Conservation (phyloP, 2,797 vertebrate genomes). For the Sitta carolinensis region DNA sequence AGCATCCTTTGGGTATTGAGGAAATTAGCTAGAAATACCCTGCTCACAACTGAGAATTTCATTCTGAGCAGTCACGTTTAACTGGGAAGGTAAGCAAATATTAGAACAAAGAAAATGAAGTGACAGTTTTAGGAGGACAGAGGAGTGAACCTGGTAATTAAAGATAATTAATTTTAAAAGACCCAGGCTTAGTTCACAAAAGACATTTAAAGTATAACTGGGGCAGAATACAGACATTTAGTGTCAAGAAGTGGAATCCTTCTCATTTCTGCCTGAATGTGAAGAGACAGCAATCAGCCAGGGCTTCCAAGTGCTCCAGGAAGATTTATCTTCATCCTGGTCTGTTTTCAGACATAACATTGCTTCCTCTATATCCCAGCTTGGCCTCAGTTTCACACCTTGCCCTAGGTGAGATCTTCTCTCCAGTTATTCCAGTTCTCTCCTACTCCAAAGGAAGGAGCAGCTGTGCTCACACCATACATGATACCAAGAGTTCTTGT, state of each 20-base stretch:
- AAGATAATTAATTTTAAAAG: slow-evolving; percentile 51
- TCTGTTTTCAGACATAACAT: not conserved
- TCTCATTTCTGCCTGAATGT: not conserved
- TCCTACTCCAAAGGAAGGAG: not conserved
- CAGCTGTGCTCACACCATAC: not conserved
- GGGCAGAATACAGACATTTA: not conserved
- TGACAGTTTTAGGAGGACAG: slow-evolving; percentile 5
- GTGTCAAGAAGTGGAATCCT: not conserved
- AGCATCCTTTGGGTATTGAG: slow-evolving; percentile 27
- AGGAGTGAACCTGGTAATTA: slow-evolving; percentile 33
- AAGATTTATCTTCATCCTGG: not conserved
- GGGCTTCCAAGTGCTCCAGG: not conserved
- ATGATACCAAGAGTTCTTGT: not conserved
- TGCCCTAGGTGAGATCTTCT: not conserved
- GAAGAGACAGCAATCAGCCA: not conserved
- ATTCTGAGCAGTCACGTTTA: not conserved
- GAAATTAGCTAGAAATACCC: slow-evolving; percentile 40
- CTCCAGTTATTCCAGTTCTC: not conserved
- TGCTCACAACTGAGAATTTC: slow-evolving; percentile 3
- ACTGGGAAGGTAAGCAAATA: slow-evolving; percentile 56
- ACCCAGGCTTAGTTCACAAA: not conserved
- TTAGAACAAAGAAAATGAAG: slow-evolving; percentile 52
- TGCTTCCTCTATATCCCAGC: accelerated
- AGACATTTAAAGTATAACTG: not conserved
- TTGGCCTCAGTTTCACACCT: not conserved